Base-by-base conservation (phyloP, 2,797 vertebrate species). In the Sebastes goodei region DNA sequence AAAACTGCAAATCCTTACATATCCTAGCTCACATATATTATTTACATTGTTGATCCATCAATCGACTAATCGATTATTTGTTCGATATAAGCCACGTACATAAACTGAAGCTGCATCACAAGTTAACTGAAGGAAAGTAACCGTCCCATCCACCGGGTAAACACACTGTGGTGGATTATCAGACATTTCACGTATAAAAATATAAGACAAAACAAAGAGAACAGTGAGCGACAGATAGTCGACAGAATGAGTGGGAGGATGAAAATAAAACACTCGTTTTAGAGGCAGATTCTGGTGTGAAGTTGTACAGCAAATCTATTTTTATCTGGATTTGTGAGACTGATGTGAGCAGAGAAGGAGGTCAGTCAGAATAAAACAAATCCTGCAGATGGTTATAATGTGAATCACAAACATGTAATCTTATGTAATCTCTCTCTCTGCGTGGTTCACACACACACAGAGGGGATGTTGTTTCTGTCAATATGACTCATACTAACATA, bases 401-500 rank as follows among this genome's bases (percentile, higher is more conserved):
- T 55, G 52, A 69, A 59, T 71, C 61, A 62, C 57, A 35, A 76
- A 52, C 69, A 11, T 59, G 67, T 72, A 76, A 71, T 68, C 56
- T 78, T 82, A 81, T 57, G 62, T 75, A 78, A 78, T 74, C 79
- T 75, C 42, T 46, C 42, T 46, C 42, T 46, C 14, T 56, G 55
- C 7, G 0, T 32, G 15, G 25, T 7, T 17, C 14, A 46, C 1
- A 68, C 72, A 59, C 61, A 59, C 61, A 53, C 8, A 65, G 38
- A 69, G 29, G 4, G n/a, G 35, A 59, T 29, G 55, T 12, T 32
- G 70, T 61, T 70, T 56, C 30, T 17, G 42, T 60, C 21, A 27
- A 27, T 9, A 14, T 46, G 53, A 49, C 53, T 30, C 53, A 59
- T 21, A 49, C 62, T 64, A 27, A 38, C 25, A 1, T 46, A 55